phyloP scores from a whole-genome alignment of 35 echinoderm and acorn worm genomes.

The Antedon bifida region DNA sequence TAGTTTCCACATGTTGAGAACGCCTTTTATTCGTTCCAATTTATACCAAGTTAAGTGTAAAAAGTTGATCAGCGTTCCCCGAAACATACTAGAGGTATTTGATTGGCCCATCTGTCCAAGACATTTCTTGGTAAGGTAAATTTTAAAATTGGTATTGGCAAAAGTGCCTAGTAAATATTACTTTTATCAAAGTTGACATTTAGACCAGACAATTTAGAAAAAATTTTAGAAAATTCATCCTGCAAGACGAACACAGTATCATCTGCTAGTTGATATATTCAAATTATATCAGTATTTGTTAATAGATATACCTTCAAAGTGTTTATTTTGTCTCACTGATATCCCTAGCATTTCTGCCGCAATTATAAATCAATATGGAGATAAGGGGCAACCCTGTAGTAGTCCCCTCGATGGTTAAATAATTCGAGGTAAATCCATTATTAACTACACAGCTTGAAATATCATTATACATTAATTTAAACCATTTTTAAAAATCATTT shows the following conservation, averaged over 20 bases:
- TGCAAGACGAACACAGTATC: too few species aligned
- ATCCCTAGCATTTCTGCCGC: slow-evolving; percentile 16
- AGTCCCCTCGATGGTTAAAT: slow-evolving; percentile 23
- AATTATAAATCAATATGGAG: slow-evolving; percentile 39
- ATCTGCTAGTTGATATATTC: slow-evolving; percentile 14
- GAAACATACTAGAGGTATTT: slow-evolving; percentile 16
- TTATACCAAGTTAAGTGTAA: slow-evolving; percentile 25
- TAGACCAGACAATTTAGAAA: slow-evolving; percentile 9
- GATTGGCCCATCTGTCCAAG: slow-evolving; percentile 12
- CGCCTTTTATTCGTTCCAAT: slow-evolving; percentile 9
- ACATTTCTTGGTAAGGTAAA: neutral
- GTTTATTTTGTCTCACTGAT: slow-evolving; percentile 3
- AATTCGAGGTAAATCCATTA: slow-evolving; percentile 19
- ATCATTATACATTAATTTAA: slow-evolving; percentile 23
- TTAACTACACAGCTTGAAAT: slow-evolving; percentile 42
- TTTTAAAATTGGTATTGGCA: neutral
- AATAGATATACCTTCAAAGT: slow-evolving; percentile 25
- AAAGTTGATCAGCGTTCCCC: slow-evolving; percentile 3
- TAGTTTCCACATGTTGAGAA: too few species aligned
- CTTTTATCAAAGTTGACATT: slow-evolving; percentile 31
- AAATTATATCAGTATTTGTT: slow-evolving; percentile 10
- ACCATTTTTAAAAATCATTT: slow-evolving; percentile 7
- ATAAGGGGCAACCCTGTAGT: slow-evolving; percentile 38
- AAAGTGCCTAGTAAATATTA: slow-evolving; percentile 7
- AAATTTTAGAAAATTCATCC: too few species aligned